Evolutionary conservation across 1,140 invertebrate genomes (phyloP).

Genomic region (Lepidostoma basale): DNA sequence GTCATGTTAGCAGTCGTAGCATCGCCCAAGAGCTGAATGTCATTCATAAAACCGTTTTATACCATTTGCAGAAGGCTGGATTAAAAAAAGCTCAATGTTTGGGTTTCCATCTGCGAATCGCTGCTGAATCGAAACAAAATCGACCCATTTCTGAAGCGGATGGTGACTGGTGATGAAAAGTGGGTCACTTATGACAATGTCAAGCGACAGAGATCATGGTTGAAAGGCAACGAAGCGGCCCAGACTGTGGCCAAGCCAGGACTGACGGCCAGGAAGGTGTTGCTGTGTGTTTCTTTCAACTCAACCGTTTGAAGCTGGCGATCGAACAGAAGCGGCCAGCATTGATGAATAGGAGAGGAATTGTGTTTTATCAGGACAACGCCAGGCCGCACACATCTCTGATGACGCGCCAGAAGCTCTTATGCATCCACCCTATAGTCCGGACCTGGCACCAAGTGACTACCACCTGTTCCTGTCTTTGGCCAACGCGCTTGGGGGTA

Average conservation of each 20-base stretch:
- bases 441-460: neutral
- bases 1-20: conserved; percentile 4
- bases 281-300: conserved; percentile 1
- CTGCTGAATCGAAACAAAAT: conserved; percentile 19
- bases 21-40: conserved; percentile 2
- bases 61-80: neutral
- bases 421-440: conserved; percentile 6
- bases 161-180: conserved; percentile 1
- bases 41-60: neutral
- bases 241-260: conserved; percentile 3
- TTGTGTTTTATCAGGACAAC: conserved; percentile 1
- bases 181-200: conserved; percentile 7
- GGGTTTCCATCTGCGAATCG: conserved; percentile 18
- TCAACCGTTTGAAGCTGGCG: conserved; percentile 2
- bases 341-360: conserved; percentile 6
- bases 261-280: neutral
- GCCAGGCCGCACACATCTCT: conserved; percentile 9
- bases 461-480: conserved; percentile 4
- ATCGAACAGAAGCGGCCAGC: conserved; percentile 12
- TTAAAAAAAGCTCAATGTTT: conserved; percentile 1
- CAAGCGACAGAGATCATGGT: conserved; percentile 1
- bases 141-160: conserved; percentile 10
- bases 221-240: conserved; percentile 5
- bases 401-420: conserved; percentile 4
- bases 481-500: neutral